Conservation (phyloP, 2,113 vertebrate species). For the Naja naja region DNA sequence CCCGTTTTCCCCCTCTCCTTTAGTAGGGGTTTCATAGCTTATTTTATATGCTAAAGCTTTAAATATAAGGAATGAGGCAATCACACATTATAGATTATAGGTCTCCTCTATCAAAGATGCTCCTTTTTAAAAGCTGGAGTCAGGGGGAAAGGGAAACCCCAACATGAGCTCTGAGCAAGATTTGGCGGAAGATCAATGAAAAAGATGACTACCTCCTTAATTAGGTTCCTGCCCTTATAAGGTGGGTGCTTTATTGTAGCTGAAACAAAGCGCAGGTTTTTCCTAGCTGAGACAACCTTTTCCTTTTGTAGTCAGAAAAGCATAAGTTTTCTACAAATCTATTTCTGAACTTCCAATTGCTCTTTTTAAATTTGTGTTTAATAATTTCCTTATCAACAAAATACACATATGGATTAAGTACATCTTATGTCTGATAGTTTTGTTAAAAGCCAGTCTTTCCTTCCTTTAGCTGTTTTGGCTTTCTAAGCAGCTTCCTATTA, state of each 20-base stretch:
- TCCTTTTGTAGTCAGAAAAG: constrained; percentile 7
- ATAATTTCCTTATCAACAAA: not conserved
- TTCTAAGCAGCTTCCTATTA: constrained; percentile 71
- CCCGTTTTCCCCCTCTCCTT: constrained; percentile 36
- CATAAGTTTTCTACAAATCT: constrained; percentile 39
- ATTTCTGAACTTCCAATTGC: constrained; percentile 9
- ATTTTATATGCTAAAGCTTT: constrained; percentile 44
- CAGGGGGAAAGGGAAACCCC: not conserved
- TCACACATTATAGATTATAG: constrained; percentile 3
- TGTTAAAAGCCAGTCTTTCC: not conserved
- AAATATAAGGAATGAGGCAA: not conserved
- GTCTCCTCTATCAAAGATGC: constrained; percentile 23
- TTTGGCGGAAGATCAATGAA: constrained; percentile 46
- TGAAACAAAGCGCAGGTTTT: constrained; percentile 64
- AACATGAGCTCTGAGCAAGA: not conserved
- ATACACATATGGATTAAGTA: not conserved
- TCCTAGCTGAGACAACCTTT: constrained; percentile 29
- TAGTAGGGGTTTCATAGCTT: constrained; percentile 53
- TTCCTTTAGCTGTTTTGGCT: constrained; percentile 35
- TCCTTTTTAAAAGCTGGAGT: not conserved
- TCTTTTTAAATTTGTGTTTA: constrained; percentile 35
- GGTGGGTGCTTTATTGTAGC: constrained; percentile 65
- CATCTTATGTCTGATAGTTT: not conserved
- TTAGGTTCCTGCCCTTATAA: constrained; percentile 56
- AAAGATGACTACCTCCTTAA: constrained; percentile 50